A percentile compares a stretch with the other conserved stretches of the same genome.
Conservation (phyloP, 2,113 vertebrate genomes). For the Natator depressus region DNA sequence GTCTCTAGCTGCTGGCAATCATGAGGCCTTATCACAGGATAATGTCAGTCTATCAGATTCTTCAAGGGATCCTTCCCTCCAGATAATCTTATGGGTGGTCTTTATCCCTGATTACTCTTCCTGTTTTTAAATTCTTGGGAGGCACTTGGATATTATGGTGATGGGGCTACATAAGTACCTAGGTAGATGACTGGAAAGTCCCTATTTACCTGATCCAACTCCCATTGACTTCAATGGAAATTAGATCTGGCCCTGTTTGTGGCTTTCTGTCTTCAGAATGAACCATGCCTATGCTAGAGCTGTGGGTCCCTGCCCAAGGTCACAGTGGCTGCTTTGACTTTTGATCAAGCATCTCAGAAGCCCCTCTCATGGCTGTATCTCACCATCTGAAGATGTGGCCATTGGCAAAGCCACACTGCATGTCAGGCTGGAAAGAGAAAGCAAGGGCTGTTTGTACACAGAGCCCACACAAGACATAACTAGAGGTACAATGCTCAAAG, state of each 20-base stretch:
- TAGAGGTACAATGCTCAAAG: constrained; percentile 14
- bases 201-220: background rate
- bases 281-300: background rate
- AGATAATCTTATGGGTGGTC: background rate
- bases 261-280: background rate
- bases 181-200: background rate
- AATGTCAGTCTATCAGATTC: background rate
- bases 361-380: background rate
- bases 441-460: constrained; percentile 50
- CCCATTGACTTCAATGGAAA: background rate
- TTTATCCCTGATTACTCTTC: background rate
- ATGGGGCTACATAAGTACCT: background rate
- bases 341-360: background rate
- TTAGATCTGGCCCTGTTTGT: background rate
- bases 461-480: constrained; percentile 44
- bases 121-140: background rate
- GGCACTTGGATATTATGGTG: background rate
- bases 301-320: background rate
- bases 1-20: background rate
- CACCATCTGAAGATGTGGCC: background rate
- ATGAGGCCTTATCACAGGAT: background rate
- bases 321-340: background rate
- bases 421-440: constrained; percentile 59
- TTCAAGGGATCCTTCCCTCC: background rate
- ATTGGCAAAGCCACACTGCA: constrained; percentile 20